Base-by-base conservation (phyloP, 2,888 invertebrate species). In the Deilephila elpenor region DNA sequence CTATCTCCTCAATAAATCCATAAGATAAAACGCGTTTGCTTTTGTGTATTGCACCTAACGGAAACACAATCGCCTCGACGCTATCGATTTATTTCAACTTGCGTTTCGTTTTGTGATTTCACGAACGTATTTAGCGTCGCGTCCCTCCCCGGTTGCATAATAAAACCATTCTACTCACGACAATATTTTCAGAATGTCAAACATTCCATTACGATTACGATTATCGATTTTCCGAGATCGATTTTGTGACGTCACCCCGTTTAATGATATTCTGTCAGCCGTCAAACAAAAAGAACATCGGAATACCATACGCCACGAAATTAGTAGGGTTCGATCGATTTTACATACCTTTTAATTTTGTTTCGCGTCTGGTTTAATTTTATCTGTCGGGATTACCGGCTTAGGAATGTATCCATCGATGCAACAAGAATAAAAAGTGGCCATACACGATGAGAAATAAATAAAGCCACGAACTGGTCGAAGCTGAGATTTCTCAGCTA, bases 291-390 rank as follows among this genome's bases (percentile, higher is more conserved):
- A 84, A 83, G 75, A 83, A 78, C 72, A 75, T 71, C 25, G 20
- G 70, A 89, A 91, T 88, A 86, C 89, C 92, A 90, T 91, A 92
- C 93, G 88, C 89, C 91, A 92, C 93, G 86, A 92, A 94, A 94
- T 94, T 94, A 94, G 93, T 93, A 83, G 85, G 88, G 88, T 88
- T 91, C 91, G 90, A 91, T 89, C 88, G 88, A 91, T 92, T 92
- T 92, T 90, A 91, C 91, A 85, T 90, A 89, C 91, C 89, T 93
- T 94, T 94, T 94, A 93, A 93, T 94, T 94, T 94, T 93, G 90
- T 94, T 94, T 92, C 91, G 91, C 92, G 94, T 94, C 94, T 94
- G 93, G 93, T 92, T 93, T 93, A 94, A 94, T 93, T 94, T 94
- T 93, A 93, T 93, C 93, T 91, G 93, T 92, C 91, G 90, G 91